Evolutionary conservation across 2,888 invertebrate species (phyloP).

Genomic region (Vesta saturnalis): DNA sequence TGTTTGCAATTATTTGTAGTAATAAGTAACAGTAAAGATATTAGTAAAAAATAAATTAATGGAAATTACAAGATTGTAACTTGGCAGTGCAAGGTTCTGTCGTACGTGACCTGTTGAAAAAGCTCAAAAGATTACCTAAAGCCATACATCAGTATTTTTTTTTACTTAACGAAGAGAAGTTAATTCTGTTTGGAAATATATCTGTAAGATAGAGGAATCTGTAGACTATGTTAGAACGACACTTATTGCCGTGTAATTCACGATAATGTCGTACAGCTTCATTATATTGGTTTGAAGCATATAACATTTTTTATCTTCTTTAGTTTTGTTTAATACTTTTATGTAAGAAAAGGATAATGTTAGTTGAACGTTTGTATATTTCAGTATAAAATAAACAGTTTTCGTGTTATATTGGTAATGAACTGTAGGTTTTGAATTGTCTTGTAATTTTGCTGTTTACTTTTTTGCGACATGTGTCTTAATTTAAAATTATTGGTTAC

Average conservation of each 20-base stretch:
- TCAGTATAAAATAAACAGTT: slow-evolving; percentile 34
- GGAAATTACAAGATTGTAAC: slow-evolving; percentile 14
- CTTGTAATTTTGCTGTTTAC: slow-evolving; percentile 41
- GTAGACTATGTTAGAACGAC: slow-evolving; percentile 56
- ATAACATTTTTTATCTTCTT: slow-evolving; percentile 40
- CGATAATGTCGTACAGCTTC: slow-evolving; percentile 59
- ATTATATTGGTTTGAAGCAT: slow-evolving; percentile 52
- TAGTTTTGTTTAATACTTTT: slow-evolving; percentile 19
- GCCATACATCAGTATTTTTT: slow-evolving; percentile 26
- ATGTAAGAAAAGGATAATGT: slow-evolving; percentile 15
- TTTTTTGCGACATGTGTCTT: slow-evolving; percentile 36
- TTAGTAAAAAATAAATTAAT: slow-evolving; percentile 4
- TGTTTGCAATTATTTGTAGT: too few relatives aligned
- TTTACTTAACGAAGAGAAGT: slow-evolving; percentile 23
- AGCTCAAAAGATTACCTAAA: slow-evolving; percentile 30
- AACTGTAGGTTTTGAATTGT: slow-evolving; percentile 48
- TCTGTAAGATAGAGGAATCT: slow-evolving; percentile 50
- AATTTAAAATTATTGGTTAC: slow-evolving; percentile 38
- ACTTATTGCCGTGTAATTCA: slow-evolving; percentile 60
- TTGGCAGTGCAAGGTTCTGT: slow-evolving; percentile 29
- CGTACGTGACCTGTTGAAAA: slow-evolving; percentile 29
- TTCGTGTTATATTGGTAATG: slow-evolving; percentile 47
- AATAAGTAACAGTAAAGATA: too few relatives aligned
- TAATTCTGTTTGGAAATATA: slow-evolving; percentile 45
- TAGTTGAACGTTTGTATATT: slow-evolving; percentile 22